Base-by-base conservation (phyloP, 64 coral and sea anemone species). In the Catalaphyllia jardinei region DNA sequence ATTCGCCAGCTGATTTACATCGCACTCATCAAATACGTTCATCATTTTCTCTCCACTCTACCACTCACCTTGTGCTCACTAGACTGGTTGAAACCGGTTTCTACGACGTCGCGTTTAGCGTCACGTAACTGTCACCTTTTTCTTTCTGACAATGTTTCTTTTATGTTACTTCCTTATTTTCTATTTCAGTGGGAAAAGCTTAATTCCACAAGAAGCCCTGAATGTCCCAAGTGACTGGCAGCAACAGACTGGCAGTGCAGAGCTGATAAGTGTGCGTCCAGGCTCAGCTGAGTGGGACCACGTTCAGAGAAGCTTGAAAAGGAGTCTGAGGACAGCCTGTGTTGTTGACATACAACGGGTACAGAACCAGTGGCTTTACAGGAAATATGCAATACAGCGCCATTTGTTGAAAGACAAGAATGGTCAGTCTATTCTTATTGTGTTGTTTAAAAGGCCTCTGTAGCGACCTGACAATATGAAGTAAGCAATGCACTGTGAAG, bases 321-420 rank as follows among this genome's bases (percentile, higher is more conserved):
- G 85, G 51, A 93, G 73, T 89, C 12, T 93, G 20, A 61, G 24
- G 29, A 28, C 35, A 52, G 86, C 86, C 28, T 17, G 31, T 10
- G 77, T 89, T 5, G 82, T 73, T 17, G 54, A 89, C 22, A 85
- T 93, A 28, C 77, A 93, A 59, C 72, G 79, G 51, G 79, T 93
- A 19, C 86, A 89, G 57, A 93, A 93, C 62, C 82, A 85, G 46
- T 89, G 78, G 87, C 79, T 93, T 2, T 81, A 89, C 61, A 93
- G 86, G 54, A 93, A 89, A 38, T 93, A 93, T 77, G 76, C 77
- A 13, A 77, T 93, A 49, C 92, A 93, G 57, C 57, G 79, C 31
- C 52, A 57, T 76, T 60, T 93, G 14, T 38, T 93, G 20, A 76
- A 73, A 52, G 86, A 93, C 6, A 93, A 93, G 71, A 89, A 89